These are phyloP conservation scores for Hypsibius dujardini DNA, from an alignment of 1,140 invertebrate species.

Conservation along the genomic window DNA sequence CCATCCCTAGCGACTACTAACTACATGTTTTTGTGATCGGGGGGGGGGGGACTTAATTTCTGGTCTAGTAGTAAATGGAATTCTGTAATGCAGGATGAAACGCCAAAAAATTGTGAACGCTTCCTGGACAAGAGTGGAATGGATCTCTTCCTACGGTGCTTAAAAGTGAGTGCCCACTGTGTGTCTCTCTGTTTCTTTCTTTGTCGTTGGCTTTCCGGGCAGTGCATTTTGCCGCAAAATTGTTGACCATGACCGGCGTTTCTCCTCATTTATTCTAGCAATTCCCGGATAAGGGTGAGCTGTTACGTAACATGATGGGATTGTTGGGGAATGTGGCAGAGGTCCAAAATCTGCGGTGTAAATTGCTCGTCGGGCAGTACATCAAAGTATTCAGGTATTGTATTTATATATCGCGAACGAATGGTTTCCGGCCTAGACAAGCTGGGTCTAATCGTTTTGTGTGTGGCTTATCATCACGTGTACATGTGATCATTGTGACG, in stretches of 20 bases:
- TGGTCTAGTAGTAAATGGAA: too few relatives aligned
- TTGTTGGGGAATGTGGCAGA: constrained; percentile 81
- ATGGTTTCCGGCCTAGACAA: too few relatives aligned
- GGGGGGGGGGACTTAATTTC: too few relatives aligned
- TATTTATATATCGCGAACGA: constrained; percentile 14
- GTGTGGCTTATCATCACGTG: too few relatives aligned
- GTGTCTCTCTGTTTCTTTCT: neutral
- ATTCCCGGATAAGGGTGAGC: constrained; percentile 67
- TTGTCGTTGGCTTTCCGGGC: too few relatives aligned
- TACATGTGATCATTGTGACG: too few relatives aligned
- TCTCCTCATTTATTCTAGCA: constrained; percentile 39
- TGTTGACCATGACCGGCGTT: neutral
- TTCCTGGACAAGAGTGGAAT: constrained; percentile 71
- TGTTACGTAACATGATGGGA: constrained; percentile 86
- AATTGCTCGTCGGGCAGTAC: constrained; percentile 66
- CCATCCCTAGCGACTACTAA: too few relatives aligned
- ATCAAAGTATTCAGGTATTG: constrained; percentile 53
- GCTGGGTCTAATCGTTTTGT: too few relatives aligned
- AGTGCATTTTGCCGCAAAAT: too few relatives aligned
- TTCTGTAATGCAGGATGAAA: constrained; percentile 48
- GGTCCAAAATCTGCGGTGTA: constrained; percentile 57
- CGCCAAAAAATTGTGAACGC: constrained; percentile 68
- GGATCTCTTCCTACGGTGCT: constrained; percentile 64
- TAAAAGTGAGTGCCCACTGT: constrained; percentile 33
- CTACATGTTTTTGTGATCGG: too few relatives aligned